Evolutionary conservation across 2,888 invertebrate genomes (phyloP), one percentile per base, ranked within the genome.

Genomic region (Kuschelorhynchus macadamiae): DNA sequence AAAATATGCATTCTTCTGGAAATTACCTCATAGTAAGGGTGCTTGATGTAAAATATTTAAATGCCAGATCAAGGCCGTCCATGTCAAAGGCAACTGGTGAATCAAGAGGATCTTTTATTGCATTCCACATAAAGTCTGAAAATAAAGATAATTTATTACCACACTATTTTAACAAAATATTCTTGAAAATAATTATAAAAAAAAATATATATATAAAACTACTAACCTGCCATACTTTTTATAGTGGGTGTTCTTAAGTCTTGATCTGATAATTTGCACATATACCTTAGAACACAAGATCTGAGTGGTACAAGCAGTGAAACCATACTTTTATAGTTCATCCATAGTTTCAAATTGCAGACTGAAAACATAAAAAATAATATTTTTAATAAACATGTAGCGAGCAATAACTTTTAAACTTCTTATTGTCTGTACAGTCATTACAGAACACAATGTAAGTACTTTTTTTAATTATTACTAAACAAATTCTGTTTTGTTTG

Each of bases 41-140:
- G 57, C 95, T 94, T 75, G 96, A 96, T 71, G 94, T 95, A 81
- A 97, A 97, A 84, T 96, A 97, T 82, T 97, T 97, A 82, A 96
- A 96, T n/a, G 97, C 97, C 71, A 97, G 85, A 66, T 94, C 92
- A 36, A 97, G 85, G 0, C 96, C 97, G 80, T 97, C 96, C 0
- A 89, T 88, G 78, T 96, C 96, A 79, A 95, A 96, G n/a, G 91
- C 90, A 30, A 93, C 85, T 0, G 94, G 93, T 0, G 93, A 90
- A 79, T 95, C 95, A 52, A 95, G 84, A 0, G 96, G 96, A 84
- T 97, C 96, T 79, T 96, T 96, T 42, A 96, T 93, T 8, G 96
- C 94, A 71, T 94, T 94, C 96, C 97, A 97, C 90, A 97, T 96
- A 80, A 96, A 95, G 86, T 97, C 95, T 91, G 78, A 49, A 74